A percentile compares a stretch with the other conserved stretches of the same genome.
phyloP scores from a whole-genome alignment of 37 sponge, comb jelly and placozoan genomes.

The Mnemiopsis leidyi region DNA sequence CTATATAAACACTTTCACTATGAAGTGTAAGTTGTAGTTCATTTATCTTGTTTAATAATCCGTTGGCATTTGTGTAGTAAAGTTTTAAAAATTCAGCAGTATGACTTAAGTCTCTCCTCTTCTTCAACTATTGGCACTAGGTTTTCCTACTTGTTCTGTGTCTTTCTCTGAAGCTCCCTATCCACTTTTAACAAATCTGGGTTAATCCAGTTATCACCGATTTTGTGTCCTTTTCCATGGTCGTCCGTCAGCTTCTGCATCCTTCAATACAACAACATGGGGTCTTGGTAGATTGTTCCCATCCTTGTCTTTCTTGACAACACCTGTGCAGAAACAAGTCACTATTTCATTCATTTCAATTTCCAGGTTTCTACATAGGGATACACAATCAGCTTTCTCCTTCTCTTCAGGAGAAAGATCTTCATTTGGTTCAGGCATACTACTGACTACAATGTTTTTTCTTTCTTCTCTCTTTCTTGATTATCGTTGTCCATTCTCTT shows the following conservation, averaged over 20 bases:
- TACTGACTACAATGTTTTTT: too few relatives aligned
- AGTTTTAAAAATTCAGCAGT: neutral
- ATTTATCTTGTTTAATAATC: neutral
- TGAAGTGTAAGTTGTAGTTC: neutral
- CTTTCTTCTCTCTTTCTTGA: too few relatives aligned
- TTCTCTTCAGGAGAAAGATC: too few relatives aligned
- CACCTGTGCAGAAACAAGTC: neutral
- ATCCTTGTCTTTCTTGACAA: neutral
- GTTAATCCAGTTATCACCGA: neutral
- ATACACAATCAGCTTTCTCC: too few relatives aligned
- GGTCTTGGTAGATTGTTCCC: neutral
- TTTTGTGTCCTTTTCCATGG: neutral
- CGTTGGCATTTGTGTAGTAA: slow-evolving; percentile 11
- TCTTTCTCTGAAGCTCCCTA: neutral
- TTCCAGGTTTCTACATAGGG: too few relatives aligned
- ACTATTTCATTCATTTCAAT: neutral
- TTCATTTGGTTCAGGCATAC: too few relatives aligned
- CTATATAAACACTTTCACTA: neutral
- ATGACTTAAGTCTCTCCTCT: neutral
- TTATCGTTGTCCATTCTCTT: too few relatives aligned
- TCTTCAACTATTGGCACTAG: neutral
- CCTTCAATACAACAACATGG: neutral
- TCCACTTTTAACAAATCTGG: neutral
- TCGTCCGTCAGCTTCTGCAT: neutral
- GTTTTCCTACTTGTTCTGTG: neutral